These are phyloP conservation scores for Nematostella vectensis DNA, from an alignment of 92 coral and sea anemone genomes.

Conservation along the genomic window DNA sequence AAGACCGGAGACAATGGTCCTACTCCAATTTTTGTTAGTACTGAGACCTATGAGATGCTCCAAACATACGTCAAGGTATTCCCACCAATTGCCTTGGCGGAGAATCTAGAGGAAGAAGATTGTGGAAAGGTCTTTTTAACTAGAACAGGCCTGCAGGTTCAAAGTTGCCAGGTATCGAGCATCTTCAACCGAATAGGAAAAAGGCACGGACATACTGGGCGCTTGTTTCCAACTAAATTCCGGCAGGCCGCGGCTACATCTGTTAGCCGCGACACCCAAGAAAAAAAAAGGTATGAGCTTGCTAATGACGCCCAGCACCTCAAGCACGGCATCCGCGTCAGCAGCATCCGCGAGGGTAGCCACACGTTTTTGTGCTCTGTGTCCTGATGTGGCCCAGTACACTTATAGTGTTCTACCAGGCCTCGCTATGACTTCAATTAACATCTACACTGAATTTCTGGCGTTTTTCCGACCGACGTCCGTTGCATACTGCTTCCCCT, in stretches of 20 bases:
- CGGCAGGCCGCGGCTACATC: constrained; percentile 20
- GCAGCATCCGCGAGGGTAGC: no score
- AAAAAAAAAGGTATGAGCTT: constrained; percentile 4
- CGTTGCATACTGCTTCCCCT: no score
- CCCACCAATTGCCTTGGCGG: constrained; percentile 11
- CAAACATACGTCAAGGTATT: constrained; percentile 2
- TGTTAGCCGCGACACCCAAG: background rate
- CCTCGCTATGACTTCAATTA: no score
- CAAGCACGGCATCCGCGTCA: background rate
- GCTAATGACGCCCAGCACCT: constrained; percentile 8
- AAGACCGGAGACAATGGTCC: constrained; percentile 10
- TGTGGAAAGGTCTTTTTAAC: constrained; percentile 5
- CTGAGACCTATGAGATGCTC: constrained; percentile 1
- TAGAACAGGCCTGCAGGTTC: constrained; percentile 1
- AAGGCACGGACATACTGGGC: constrained; percentile 17
- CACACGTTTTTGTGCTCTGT: no score
- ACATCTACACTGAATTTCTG: no score
- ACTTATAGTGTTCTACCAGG: no score
- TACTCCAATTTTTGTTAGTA: background rate
- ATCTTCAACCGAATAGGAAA: constrained; percentile 10
- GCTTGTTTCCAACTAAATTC: constrained; percentile 12
- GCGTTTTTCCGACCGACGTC: no score
- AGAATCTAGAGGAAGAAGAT: constrained; percentile 2
- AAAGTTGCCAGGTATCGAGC: constrained; percentile 2
- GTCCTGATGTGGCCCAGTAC: no score